Evolutionary conservation across 1,140 invertebrate species (phyloP).

Genomic region (Philotrypesis tridentata): DNA sequence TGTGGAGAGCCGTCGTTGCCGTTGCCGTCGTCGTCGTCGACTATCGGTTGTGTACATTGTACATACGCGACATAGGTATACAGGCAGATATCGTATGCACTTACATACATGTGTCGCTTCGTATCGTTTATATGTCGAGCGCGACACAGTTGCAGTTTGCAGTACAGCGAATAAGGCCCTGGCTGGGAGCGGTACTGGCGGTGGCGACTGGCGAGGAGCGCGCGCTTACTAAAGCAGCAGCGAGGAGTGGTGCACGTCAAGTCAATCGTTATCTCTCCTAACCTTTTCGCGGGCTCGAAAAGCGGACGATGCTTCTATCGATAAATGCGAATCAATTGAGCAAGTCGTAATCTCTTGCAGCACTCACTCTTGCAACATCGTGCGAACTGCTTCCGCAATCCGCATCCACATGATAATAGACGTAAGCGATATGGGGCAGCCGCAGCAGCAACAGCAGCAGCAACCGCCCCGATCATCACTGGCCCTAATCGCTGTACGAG

Average conservation of each 20-base stretch:
- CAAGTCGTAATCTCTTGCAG: background rate
- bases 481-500: background rate
- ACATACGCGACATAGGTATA: too few relatives aligned
- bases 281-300: slow-evolving; percentile 60
- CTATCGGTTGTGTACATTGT: too few relatives aligned
- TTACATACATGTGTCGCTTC: too few relatives aligned
- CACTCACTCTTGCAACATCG: background rate
- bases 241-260: slow-evolving; percentile 43
- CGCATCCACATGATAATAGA: background rate
- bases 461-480: background rate
- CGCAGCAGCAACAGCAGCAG: background rate
- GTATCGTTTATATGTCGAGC: too few relatives aligned
- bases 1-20: too few relatives aligned
- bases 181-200: too few relatives aligned
- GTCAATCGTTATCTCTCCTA: slow-evolving; percentile 70
- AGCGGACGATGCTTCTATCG: background rate
- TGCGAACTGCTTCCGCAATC: too few relatives aligned
- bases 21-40: too few relatives aligned
- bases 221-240: background rate
- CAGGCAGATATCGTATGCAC: too few relatives aligned
- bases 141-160: too few relatives aligned
- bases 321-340: background rate
- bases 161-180: too few relatives aligned
- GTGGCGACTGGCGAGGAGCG: background rate
- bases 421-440: background rate